phyloP scores from a whole-genome alignment of 2,888 invertebrate genomes.

The Orchesella flavescens region DNA sequence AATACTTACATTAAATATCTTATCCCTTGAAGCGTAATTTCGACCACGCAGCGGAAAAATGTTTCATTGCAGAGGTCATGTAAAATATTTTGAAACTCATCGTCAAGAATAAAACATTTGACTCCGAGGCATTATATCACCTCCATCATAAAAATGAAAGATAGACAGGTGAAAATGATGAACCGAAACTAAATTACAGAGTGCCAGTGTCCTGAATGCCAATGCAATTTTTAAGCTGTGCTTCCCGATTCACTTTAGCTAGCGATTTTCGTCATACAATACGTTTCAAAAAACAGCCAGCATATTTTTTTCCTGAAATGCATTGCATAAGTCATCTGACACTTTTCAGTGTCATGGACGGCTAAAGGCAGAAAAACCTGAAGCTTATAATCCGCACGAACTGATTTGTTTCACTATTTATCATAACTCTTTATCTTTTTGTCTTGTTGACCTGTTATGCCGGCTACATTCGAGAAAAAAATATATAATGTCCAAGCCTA shows the following conservation, averaged over 20 bases:
- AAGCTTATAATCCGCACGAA: not conserved
- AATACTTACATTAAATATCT: not conserved
- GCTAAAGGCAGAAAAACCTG: not conserved
- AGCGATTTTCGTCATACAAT: too few species aligned
- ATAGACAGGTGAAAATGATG: slow-evolving; percentile 37
- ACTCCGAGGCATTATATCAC: slow-evolving; percentile 48
- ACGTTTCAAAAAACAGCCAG: not conserved
- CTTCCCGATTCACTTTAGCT: not conserved
- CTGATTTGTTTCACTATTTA: not conserved
- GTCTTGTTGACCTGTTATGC: not conserved
- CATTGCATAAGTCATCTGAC: slow-evolving; percentile 1
- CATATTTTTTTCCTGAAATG: not conserved
- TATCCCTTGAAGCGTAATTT: slow-evolving; percentile 3
- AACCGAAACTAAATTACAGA: slow-evolving; percentile 48
- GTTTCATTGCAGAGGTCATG: slow-evolving; percentile 32
- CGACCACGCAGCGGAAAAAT: slow-evolving; percentile 22
- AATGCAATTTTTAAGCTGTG: slow-evolving; percentile 36
- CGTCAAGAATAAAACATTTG: slow-evolving; percentile 17
- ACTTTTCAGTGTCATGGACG: not conserved
- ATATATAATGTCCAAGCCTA: too few species aligned
- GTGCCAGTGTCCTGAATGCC: slow-evolving; percentile 37
- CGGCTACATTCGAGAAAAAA: not conserved
- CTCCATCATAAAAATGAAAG: slow-evolving; percentile 8
- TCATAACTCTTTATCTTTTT: not conserved
- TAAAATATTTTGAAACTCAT: slow-evolving; percentile 58